Conservation (phyloP, 2,113 vertebrate species). For the Notiomystis cincta region DNA sequence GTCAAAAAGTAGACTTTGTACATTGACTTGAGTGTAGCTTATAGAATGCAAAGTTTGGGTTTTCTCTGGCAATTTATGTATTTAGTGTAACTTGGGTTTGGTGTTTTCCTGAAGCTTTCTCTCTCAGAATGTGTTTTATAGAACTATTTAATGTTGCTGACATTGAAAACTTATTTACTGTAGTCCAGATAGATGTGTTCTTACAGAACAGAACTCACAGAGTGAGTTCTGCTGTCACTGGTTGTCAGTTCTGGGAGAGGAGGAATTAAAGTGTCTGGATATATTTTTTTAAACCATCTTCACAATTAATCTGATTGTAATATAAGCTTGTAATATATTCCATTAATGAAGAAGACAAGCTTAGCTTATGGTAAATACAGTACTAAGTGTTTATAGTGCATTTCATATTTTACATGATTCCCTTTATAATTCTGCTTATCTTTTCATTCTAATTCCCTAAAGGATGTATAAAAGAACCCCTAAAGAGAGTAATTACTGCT, state of each 20-base stretch:
- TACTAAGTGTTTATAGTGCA: slow-evolving; percentile 83
- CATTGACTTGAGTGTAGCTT: not conserved
- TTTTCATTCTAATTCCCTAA: slow-evolving; percentile 87
- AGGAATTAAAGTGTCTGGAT: slow-evolving; percentile 31
- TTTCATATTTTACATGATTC: slow-evolving; percentile 93
- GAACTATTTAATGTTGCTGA: not conserved
- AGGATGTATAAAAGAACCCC: slow-evolving; percentile 91
- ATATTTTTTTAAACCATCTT: not conserved
- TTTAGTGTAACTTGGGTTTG: not conserved
- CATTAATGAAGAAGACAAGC: slow-evolving; percentile 75
- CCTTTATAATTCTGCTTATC: slow-evolving; percentile 99
- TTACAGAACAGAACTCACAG: too few species aligned
- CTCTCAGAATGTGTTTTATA: not conserved
- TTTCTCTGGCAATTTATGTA: not conserved
- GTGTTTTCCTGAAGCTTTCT: not conserved
- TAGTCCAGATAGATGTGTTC: not conserved
- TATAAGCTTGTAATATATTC: slow-evolving; percentile 72
- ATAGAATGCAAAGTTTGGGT: not conserved
- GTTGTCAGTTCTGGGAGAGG: not conserved
- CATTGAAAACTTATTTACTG: not conserved
- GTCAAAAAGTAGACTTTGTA: not conserved
- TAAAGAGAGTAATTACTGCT: slow-evolving; percentile 86
- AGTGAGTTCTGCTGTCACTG: not conserved
- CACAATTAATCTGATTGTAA: slow-evolving; percentile 68
- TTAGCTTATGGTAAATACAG: slow-evolving; percentile 78